Evolutionary conservation across 1,140 invertebrate genomes (phyloP), one percentile per base, ranked within the genome.

Genomic region (Orius laevigatus): DNA sequence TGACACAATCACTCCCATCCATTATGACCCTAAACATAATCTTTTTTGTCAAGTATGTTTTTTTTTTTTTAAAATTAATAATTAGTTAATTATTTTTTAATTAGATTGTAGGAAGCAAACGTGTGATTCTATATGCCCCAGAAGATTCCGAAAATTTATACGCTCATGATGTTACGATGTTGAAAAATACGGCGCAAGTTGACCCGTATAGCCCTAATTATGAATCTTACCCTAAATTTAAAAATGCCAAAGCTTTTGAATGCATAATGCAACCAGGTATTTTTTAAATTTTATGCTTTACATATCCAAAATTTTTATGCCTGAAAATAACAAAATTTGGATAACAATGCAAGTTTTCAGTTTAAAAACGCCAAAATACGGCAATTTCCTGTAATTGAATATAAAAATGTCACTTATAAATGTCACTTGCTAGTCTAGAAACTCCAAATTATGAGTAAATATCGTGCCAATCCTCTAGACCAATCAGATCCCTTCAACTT

Each of bases 1-100:
- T 12, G 81, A 82, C 5, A 98, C 95, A 1, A 71, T 98, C 10
- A 97, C 93, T 2, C 92, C 95, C 10, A 66, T 98, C 15, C 95
- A 99, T 69, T 78, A 79, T 64, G 95, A 99, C 69, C 88, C 88
- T 0, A 94, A 96, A 64, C 83, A 94, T 60, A 99, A 99, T 69
- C 68, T 98, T 51, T 65, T 97, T 2, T 76, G 78, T 53, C 90
- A 94, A 66, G 78, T 79, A 55, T 36, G n/a, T n/a, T 46, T 34
- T n/a, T 34, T 16, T 46, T 33, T n/a, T 5, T 38, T n/a, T n/a
- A n/a, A n/a, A n/a, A n/a, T n/a, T n/a, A n/a, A 19, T 14, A 16
- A 3, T 16, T 14, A 3, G 4, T 42, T 19, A 19, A 16, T 42
- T 10, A 38, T 38, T 38, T 38, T 12, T 4, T 16, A 3, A 3